Conservation (phyloP, 2,888 invertebrate genomes). For the Torymus auratus region DNA sequence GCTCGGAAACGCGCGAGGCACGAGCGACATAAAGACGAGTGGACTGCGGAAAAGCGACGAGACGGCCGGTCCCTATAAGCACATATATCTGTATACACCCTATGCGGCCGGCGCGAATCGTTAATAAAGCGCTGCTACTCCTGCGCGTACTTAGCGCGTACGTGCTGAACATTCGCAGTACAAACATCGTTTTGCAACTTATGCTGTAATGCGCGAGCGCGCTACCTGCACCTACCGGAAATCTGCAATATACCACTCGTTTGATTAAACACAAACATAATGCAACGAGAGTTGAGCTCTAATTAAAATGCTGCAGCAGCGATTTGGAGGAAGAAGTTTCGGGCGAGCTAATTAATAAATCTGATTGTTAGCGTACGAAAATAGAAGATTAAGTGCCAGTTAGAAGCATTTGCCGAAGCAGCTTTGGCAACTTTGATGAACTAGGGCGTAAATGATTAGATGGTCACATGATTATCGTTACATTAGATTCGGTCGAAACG, state of each 20-base stretch:
- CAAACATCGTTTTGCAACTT: conserved; percentile 26
- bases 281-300: neutral
- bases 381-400: too few species aligned
- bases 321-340: neutral
- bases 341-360: too few species aligned
- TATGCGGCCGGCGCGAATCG: neutral
- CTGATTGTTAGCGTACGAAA: too few species aligned
- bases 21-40: neutral
- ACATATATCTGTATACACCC: neutral
- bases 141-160: neutral
- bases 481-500: too few species aligned
- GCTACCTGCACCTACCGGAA: neutral
- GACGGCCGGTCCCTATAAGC: neutral
- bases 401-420: too few species aligned
- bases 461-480: too few species aligned
- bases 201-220: neutral
- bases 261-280: conserved; percentile 40
- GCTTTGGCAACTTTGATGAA: too few species aligned
- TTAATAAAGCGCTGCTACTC: conserved; percentile 8
- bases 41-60: neutral
- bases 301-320: neutral
- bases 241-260: neutral
- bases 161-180: conserved; percentile 10
- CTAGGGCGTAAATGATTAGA: too few species aligned
- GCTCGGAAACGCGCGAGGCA: neutral